A percentile compares a stretch with the other conserved stretches of the same genome.
phyloP scores from a whole-genome alignment of 2,797 vertebrate genomes.

The Echiichthys vipera region DNA sequence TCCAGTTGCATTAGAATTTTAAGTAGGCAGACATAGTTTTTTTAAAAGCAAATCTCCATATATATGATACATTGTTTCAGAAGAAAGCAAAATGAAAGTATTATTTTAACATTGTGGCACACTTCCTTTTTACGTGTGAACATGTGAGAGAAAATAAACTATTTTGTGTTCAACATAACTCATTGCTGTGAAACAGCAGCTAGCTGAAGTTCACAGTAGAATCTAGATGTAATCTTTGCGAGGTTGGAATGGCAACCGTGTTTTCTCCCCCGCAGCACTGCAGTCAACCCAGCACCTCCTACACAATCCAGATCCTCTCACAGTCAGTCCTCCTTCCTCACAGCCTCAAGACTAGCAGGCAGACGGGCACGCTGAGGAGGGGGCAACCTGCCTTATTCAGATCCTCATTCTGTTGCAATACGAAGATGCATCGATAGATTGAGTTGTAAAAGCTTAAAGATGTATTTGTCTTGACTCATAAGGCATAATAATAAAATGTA shows the following conservation, averaged over 20 bases:
- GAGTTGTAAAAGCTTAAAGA: slow-evolving; percentile 27
- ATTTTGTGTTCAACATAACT: slow-evolving; percentile 61
- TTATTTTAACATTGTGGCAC: background rate
- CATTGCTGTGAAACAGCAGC: slow-evolving; percentile 63
- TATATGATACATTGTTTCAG: slow-evolving; percentile 2
- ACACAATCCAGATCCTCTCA: slow-evolving; percentile 80
- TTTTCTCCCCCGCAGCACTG: slow-evolving; percentile 75
- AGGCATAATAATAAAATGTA: background rate
- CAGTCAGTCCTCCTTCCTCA: slow-evolving; percentile 60
- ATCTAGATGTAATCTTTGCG: slow-evolving; percentile 57
- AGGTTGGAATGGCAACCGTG: slow-evolving; percentile 62
- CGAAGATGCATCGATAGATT: slow-evolving; percentile 37
- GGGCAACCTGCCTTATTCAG: slow-evolving; percentile 59
- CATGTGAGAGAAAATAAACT: slow-evolving; percentile 16
- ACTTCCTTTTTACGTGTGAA: slow-evolving; percentile 15
- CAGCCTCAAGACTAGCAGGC: slow-evolving; percentile 60
- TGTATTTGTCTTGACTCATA: background rate
- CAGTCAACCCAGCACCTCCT: slow-evolving; percentile 78
- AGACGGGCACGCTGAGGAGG: slow-evolving; percentile 55
- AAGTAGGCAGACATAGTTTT: slow-evolving; percentile 20
- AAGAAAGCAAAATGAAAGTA: background rate
- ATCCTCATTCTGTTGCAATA: slow-evolving; percentile 30
- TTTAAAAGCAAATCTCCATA: slow-evolving; percentile 23
- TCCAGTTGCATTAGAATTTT: slow-evolving; percentile 37
- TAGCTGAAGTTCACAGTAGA: slow-evolving; percentile 70